Conservation (phyloP, 2,888 invertebrate genomes). For the Phania funesta region DNA sequence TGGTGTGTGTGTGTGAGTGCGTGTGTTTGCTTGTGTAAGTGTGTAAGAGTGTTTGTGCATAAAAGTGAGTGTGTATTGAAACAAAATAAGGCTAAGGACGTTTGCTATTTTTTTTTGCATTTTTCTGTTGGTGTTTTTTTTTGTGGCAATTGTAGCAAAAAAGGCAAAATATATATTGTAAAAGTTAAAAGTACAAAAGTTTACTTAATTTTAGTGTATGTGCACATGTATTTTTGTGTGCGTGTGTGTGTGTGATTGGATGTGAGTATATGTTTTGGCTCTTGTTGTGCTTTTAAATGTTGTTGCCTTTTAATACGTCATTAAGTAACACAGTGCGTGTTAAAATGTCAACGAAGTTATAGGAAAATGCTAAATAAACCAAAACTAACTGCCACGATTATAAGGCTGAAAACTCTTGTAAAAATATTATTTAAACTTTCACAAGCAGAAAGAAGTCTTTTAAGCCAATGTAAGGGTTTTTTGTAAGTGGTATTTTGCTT, state of each 20-base stretch:
- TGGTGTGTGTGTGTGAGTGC: constrained; percentile 11
- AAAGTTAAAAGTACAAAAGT: constrained; percentile 25
- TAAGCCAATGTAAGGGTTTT: no score
- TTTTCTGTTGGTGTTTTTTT: constrained; percentile 20
- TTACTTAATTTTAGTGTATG: not conserved
- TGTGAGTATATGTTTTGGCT: no score
- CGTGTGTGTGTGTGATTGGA: not conserved
- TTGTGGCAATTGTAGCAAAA: not conserved
- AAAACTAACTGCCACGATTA: constrained; percentile 11
- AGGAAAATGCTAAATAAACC: not conserved
- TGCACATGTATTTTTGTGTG: not conserved
- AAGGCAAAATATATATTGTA: constrained; percentile 11
- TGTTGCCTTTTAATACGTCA: constrained; percentile 53
- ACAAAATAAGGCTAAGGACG: constrained; percentile 67
- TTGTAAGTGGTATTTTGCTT: no score
- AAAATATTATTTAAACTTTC: no score
- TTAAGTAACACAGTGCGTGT: constrained; percentile 47
- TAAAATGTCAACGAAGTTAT: constrained; percentile 3
- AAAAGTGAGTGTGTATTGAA: constrained; percentile 46
- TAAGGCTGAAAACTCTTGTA: no score
- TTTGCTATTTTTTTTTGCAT: constrained; percentile 34
- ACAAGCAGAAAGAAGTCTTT: no score
- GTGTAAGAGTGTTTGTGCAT: constrained; percentile 2
- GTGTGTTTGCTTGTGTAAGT: not conserved
- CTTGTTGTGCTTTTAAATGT: not conserved